Percentiles rank a stretch among this genome's conserved stretches.
phyloP scores from a whole-genome alignment of 1,140 invertebrate genomes.

The Penaeus vannamei region DNA sequence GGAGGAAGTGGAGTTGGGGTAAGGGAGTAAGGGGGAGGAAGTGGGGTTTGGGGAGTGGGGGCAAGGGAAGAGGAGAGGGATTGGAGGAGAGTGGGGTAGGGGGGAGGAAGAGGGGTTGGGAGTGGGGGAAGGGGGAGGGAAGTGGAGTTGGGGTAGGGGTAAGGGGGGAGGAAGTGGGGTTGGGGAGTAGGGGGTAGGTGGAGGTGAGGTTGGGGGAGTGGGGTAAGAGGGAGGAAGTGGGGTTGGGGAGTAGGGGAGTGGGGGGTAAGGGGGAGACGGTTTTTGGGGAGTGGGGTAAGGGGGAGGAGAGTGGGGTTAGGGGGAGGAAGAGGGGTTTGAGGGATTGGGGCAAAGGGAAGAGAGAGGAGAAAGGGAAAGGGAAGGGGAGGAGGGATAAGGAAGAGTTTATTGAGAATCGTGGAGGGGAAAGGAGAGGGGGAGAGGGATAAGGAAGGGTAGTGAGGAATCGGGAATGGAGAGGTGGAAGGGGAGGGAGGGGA shows the following conservation, averaged over 20 bases:
- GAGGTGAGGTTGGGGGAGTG: background rate
- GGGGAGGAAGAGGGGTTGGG: background rate
- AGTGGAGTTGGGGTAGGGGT: background rate
- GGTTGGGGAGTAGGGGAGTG: background rate
- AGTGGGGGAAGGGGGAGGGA: background rate
- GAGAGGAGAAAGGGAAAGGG: no score
- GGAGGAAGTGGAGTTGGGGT: background rate
- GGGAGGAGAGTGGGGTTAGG: no score
- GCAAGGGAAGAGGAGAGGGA: background rate
- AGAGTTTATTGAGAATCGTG: background rate
- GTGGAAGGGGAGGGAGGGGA: background rate
- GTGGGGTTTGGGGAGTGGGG: background rate
- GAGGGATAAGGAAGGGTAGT: background rate
- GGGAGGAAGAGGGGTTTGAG: no score
- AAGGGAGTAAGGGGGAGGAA: background rate
- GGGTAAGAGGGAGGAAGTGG: background rate
- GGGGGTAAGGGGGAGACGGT: background rate
- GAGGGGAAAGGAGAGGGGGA: background rate
- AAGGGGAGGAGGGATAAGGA: no score
- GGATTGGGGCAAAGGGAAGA: no score
- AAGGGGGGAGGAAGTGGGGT: background rate
- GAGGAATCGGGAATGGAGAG: background rate
- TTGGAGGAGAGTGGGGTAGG: background rate
- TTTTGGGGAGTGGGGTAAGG: background rate
- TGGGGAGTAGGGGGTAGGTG: background rate